Percentiles rank a stretch among this genome's conserved stretches.
phyloP scores from a whole-genome alignment of 2,888 invertebrate genomes.

The Hyles lineata region DNA sequence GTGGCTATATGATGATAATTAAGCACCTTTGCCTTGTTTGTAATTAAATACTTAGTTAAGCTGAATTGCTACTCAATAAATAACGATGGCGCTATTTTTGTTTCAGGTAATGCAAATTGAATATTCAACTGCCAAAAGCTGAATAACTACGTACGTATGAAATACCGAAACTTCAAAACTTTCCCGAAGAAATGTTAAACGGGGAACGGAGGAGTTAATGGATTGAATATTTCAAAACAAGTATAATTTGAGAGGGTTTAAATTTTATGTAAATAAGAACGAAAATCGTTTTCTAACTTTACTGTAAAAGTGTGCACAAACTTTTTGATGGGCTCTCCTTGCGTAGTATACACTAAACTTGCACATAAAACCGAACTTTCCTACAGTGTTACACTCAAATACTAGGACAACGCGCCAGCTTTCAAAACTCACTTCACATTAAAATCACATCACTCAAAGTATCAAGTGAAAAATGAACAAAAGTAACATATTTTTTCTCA shows the following conservation, averaged over 20 bases:
- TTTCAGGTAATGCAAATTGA: slow-evolving; percentile 57
- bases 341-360: slow-evolving; percentile 52
- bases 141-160: slow-evolving; percentile 31
- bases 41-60: neutral
- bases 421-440: neutral
- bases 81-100: slow-evolving; percentile 38
- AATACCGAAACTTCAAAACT: slow-evolving; percentile 33
- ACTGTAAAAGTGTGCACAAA: slow-evolving; percentile 71
- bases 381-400: neutral
- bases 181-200: slow-evolving; percentile 23
- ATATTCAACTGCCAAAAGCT: slow-evolving; percentile 30
- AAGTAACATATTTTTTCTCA: slow-evolving; percentile 39
- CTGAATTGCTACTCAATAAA: neutral
- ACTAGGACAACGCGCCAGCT: neutral
- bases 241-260: slow-evolving; percentile 65
- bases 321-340: slow-evolving; percentile 68
- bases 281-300: slow-evolving; percentile 71
- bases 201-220: slow-evolving; percentile 56
- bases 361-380: slow-evolving; percentile 37
- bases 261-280: slow-evolving; percentile 69
- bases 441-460: neutral
- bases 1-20: no score
- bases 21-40: no score
- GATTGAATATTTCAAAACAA: slow-evolving; percentile 68
- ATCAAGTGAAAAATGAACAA: neutral